Evolutionary conservation across 1,140 invertebrate species (phyloP).

Genomic region (Papilio dardanus): DNA sequence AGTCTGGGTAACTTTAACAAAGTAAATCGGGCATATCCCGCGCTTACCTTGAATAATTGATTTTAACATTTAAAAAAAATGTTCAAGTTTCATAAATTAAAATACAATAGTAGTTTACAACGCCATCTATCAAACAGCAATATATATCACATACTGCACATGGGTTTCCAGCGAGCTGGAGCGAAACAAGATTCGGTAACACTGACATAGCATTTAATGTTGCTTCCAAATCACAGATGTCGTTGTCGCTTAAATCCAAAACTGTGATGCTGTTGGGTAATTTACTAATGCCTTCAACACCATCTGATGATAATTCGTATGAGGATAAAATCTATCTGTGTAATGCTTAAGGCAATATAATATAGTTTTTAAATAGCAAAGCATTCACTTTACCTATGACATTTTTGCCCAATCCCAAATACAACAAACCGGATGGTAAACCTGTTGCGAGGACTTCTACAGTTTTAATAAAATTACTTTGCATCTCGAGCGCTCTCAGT

Average conservation of each 20-base stretch:
- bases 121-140: slow-evolving; percentile 52
- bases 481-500: slow-evolving; percentile 64
- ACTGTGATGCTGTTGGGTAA: slow-evolving; percentile 59
- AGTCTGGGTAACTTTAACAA: slow-evolving; percentile 54
- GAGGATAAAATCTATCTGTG: background rate
- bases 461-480: slow-evolving; percentile 60
- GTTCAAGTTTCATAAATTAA: background rate
- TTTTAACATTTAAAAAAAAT: slow-evolving; percentile 21
- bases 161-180: slow-evolving; percentile 81
- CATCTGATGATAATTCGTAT: slow-evolving; percentile 48
- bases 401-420: slow-evolving; percentile 68
- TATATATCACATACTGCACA: slow-evolving; percentile 73
- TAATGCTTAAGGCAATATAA: background rate
- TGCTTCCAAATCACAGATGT: slow-evolving; percentile 77
- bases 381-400: slow-evolving; percentile 48
- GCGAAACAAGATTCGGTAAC: slow-evolving; percentile 66
- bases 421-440: slow-evolving; percentile 60
- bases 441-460: slow-evolving; percentile 54
- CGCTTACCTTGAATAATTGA: slow-evolving; percentile 54
- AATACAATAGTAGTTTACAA: slow-evolving; percentile 9
- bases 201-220: slow-evolving; percentile 63
- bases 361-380: background rate
- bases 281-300: slow-evolving; percentile 43
- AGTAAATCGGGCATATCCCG: slow-evolving; percentile 60
- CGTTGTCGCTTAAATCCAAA: slow-evolving; percentile 81